Conservation (phyloP, 2,797 vertebrate species). For the Pangasius djambal region DNA sequence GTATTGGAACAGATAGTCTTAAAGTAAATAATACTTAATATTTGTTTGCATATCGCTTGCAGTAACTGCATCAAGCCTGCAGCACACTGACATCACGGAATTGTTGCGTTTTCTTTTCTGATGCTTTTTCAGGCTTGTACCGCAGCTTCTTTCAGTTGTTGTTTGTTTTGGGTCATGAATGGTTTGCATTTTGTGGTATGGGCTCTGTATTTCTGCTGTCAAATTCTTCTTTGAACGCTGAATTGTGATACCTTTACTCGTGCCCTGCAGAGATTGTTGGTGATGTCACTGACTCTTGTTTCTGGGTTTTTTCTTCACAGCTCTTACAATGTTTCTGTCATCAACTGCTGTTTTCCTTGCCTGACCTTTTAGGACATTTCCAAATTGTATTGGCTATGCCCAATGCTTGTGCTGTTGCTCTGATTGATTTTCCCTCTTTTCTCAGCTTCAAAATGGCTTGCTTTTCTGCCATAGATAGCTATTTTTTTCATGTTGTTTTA, state of each 20-base stretch:
- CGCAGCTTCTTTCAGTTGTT: neutral
- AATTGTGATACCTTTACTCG: neutral
- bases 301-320: neutral
- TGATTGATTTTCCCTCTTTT: neutral
- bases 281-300: neutral
- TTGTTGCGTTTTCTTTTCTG: neutral
- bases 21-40: neutral
- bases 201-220: neutral
- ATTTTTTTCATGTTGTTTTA: too few relatives aligned
- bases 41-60: neutral
- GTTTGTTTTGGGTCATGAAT: neutral
- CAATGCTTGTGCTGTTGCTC: neutral
- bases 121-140: neutral
- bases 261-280: neutral
- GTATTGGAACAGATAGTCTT: neutral
- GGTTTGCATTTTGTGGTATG: neutral
- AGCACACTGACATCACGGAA: neutral
- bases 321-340: neutral
- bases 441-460: neutral
- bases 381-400: too few relatives aligned
- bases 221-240: neutral
- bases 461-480: too few relatives aligned
- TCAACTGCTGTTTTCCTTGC: neutral
- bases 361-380: neutral
- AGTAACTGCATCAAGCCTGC: neutral